Conservation (phyloP, 92 coral and sea anemone genomes). For the Bergia sp. region DNA sequence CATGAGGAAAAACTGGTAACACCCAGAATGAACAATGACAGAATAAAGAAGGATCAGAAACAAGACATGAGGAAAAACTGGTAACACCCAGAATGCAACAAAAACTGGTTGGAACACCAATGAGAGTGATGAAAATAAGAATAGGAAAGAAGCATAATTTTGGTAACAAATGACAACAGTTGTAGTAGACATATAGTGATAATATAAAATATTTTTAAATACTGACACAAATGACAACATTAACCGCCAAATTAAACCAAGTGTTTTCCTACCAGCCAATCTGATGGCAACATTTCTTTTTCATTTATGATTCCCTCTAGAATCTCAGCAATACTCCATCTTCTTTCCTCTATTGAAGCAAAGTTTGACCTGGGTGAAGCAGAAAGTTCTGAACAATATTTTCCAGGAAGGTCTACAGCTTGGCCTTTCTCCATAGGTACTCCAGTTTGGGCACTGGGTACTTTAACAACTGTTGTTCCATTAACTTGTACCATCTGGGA, state of each 20-base stretch:
- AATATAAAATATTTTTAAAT: no score
- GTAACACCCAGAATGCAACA: not conserved
- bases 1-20: not conserved
- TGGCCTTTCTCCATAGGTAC: not conserved
- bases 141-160: no score
- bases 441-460: not conserved
- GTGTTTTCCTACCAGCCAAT: slow-evolving; percentile 28
- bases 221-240: not conserved
- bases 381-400: not conserved
- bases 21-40: not conserved
- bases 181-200: not conserved
- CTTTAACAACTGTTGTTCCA: not conserved
- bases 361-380: not conserved
- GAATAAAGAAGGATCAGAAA: not conserved
- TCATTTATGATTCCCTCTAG: slow-evolving; percentile 21
- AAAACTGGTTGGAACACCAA: no score
- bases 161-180: not conserved
- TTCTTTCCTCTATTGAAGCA: not conserved
- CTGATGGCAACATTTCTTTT: not conserved
- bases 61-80: not conserved
- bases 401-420: not conserved
- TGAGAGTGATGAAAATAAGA: no score
- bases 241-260: not conserved
- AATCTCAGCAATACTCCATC: slow-evolving; percentile 31
- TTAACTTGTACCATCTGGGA: not conserved